A percentile compares a stretch with the other conserved stretches of the same genome.
These are phyloP conservation scores for Adelognathus sp. DNA, from an alignment of 2,888 invertebrate genomes.

Conservation along the genomic window DNA sequence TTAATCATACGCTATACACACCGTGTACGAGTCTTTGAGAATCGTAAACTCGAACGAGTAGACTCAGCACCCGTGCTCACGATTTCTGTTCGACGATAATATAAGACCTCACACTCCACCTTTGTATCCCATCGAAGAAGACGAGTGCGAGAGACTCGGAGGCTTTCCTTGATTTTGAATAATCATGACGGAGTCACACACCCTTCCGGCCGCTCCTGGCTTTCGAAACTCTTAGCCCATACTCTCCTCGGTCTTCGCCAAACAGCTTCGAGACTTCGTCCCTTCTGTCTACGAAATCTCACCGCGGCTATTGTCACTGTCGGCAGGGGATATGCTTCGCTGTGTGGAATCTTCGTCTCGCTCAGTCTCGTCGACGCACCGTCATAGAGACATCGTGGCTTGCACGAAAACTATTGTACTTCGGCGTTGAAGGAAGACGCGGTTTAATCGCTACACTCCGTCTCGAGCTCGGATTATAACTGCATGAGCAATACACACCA, in stretches of 20 bases:
- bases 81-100: slow-evolving; percentile 47
- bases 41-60: slow-evolving; percentile 63
- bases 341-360: not conserved
- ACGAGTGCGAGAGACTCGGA: not conserved
- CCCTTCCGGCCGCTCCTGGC: not conserved
- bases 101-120: slow-evolving; percentile 34
- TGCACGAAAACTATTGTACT: slow-evolving; percentile 25
- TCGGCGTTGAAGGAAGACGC: slow-evolving; percentile 16
- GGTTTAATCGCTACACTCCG: slow-evolving; percentile 7
- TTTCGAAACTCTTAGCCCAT: slow-evolving; percentile 1
- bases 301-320: slow-evolving; percentile 38
- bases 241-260: not conserved
- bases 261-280: slow-evolving; percentile 2
- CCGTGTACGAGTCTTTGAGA: slow-evolving; percentile 60
- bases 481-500: not conserved
- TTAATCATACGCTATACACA: slow-evolving; percentile 73
- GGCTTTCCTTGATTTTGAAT: slow-evolving; percentile 57
- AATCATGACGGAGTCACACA: slow-evolving; percentile 3
- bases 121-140: slow-evolving; percentile 27
- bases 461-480: not conserved
- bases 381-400: slow-evolving; percentile 14
- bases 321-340: slow-evolving; percentile 7
- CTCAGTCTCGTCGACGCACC: slow-evolving; percentile 1
- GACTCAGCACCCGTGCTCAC: slow-evolving; percentile 14
- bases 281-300: slow-evolving; percentile 51